Percentiles rank a stretch among this genome's conserved stretches.
phyloP scores from a whole-genome alignment of 2,797 vertebrate genomes.

The Scyliorhinus canicula region DNA sequence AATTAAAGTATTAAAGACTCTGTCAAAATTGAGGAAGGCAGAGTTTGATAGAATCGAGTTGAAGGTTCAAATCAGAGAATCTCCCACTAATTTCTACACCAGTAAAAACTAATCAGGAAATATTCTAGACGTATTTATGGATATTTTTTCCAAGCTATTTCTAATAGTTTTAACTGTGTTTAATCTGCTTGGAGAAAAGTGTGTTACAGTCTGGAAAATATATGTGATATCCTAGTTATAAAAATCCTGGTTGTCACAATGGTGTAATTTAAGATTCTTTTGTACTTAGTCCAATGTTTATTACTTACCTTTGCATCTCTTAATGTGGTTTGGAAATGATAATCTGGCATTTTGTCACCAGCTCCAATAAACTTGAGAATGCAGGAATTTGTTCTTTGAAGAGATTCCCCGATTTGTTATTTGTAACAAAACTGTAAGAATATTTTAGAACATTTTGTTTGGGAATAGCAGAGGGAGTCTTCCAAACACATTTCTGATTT shows the following conservation, averaged over 20 bases:
- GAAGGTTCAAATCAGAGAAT: not conserved
- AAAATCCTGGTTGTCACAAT: not conserved
- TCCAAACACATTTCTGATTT: not conserved
- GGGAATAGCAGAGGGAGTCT: not conserved
- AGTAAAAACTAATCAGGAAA: not conserved
- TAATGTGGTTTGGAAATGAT: slow-evolving; percentile 14
- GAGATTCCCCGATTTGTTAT: not conserved
- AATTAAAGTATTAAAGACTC: not conserved
- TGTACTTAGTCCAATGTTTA: not conserved
- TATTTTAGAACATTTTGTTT: not conserved
- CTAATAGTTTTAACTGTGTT: not conserved
- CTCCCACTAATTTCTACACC: not conserved
- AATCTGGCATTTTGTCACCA: not conserved
- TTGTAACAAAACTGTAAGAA: not conserved
- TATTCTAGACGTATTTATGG: not conserved
- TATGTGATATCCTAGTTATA: not conserved
- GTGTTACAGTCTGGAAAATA: not conserved
- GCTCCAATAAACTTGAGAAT: not conserved
- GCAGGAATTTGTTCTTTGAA: not conserved
- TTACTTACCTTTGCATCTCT: not conserved
- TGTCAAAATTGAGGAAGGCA: not conserved
- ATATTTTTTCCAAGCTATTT: not conserved
- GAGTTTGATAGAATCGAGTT: not conserved
- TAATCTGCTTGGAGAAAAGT: not conserved
- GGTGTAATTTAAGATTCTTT: not conserved